Percentiles rank a stretch among this genome's conserved stretches.
phyloP scores from a whole-genome alignment of 2,113 vertebrate species.

The Picathartes gymnocephalus region DNA sequence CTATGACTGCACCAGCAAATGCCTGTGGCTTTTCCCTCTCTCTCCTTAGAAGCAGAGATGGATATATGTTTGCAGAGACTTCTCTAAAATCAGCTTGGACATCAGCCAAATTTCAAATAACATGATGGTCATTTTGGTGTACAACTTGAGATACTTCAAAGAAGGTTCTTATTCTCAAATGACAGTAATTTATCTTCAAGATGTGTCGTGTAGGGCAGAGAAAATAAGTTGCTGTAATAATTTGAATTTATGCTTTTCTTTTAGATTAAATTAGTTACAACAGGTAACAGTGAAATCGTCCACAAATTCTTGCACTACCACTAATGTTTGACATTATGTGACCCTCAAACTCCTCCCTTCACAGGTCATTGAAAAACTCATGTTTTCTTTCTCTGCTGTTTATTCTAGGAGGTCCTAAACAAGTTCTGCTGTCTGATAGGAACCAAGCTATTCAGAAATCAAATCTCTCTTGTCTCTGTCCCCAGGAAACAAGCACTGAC shows the following conservation, averaged over 20 bases:
- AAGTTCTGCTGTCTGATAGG: background rate
- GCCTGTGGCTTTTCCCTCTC: rapidly evolving
- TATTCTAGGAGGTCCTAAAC: background rate
- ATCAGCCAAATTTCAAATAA: background rate
- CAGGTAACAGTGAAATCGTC: background rate
- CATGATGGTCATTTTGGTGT: background rate
- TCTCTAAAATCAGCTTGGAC: background rate
- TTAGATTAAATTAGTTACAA: background rate
- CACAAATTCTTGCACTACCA: background rate
- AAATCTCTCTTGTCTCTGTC: background rate
- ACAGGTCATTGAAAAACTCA: background rate
- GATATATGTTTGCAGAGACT: background rate
- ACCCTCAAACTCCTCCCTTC: background rate
- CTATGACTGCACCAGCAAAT: background rate
- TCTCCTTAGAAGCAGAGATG: background rate
- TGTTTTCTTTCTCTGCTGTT: background rate
- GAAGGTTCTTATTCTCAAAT: background rate
- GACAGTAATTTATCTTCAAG: background rate
- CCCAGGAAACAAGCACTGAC: background rate
- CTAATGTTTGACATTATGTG: background rate
- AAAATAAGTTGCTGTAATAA: background rate
- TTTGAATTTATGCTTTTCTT: background rate
- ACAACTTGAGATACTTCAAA: background rate
- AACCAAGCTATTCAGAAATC: background rate
- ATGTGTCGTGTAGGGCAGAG: background rate